phyloP scores from a whole-genome alignment of 2,888 invertebrate genomes.

The Hofmannophila pseudospretella region DNA sequence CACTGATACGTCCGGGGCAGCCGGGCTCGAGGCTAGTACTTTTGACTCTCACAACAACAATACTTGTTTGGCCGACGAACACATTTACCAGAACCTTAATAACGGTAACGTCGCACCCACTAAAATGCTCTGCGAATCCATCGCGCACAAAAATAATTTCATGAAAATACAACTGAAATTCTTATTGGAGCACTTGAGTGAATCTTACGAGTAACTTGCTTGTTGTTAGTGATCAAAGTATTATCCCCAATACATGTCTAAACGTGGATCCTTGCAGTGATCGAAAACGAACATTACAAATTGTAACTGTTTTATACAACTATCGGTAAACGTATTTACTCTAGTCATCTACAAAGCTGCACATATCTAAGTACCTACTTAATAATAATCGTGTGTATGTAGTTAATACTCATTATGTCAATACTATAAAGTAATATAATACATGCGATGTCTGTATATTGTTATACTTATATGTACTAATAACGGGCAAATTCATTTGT shows the following conservation, averaged over 20 bases:
- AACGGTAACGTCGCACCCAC: constrained; percentile 70
- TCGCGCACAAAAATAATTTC: constrained; percentile 69
- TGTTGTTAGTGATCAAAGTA: constrained; percentile 56
- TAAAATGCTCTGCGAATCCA: constrained; percentile 65
- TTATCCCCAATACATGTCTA: constrained; percentile 68
- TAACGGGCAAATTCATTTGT: constrained; percentile 37
- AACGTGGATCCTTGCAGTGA: constrained; percentile 78
- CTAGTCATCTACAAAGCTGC: constrained; percentile 76
- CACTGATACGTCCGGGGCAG: constrained; percentile 47
- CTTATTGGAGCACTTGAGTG: constrained; percentile 81
- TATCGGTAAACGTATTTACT: constrained; percentile 68
- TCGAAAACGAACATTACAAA: constrained; percentile 62
- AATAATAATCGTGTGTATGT: constrained; percentile 59
- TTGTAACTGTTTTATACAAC: constrained; percentile 66
- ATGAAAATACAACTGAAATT: constrained; percentile 77
- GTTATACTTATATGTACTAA: constrained; percentile 34
- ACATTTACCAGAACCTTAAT: constrained; percentile 59
- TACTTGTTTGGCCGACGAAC: constrained; percentile 28
- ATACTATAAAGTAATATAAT: constrained; percentile 40
- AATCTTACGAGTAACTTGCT: constrained; percentile 79
- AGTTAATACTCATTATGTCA: constrained; percentile 69
- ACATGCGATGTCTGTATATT: constrained; percentile 54
- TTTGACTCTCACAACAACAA: constrained; percentile 60
- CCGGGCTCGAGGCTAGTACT: constrained; percentile 58
- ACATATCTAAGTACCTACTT: constrained; percentile 59